phyloP scores from a whole-genome alignment of 2,113 vertebrate species.

The Serilophus lunatus region DNA sequence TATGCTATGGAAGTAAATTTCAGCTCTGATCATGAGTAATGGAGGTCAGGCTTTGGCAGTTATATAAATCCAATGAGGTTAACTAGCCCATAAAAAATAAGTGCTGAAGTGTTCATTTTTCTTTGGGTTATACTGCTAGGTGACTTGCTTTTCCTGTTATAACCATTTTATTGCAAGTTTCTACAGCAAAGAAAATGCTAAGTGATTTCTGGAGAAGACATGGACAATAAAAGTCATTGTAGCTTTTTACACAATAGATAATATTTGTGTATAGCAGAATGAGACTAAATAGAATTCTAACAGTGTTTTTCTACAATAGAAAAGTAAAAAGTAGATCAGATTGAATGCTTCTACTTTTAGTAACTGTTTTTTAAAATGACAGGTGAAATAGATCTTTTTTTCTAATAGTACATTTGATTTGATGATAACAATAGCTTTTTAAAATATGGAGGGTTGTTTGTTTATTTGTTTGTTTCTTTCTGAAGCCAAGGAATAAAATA shows the following conservation, averaged over 20 bases:
- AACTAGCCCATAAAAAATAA: conserved; percentile 65
- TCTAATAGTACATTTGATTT: neutral
- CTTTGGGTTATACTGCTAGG: neutral
- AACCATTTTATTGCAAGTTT: conserved; percentile 48
- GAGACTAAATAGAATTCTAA: neutral
- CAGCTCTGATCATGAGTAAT: conserved; percentile 20
- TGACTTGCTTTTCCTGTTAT: conserved; percentile 24
- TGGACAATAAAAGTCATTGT: neutral
- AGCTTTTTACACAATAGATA: neutral
- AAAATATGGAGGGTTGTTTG: rapidly evolving
- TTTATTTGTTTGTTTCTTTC: neutral
- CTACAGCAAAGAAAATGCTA: conserved; percentile 14
- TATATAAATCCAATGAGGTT: conserved; percentile 58
- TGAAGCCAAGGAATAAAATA: neutral
- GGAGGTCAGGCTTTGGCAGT: conserved; percentile 34
- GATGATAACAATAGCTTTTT: neutral
- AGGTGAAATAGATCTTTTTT: neutral
- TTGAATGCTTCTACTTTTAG: neutral
- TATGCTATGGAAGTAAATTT: conserved; percentile 50
- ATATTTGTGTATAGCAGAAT: neutral
- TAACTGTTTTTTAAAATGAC: neutral
- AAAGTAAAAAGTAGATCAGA: neutral
- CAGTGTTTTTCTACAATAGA: neutral
- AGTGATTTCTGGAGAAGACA: conserved; percentile 29
- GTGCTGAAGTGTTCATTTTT: conserved; percentile 61